Percentiles rank a stretch among this genome's conserved stretches.
Evolutionary conservation across 1,140 invertebrate genomes (phyloP).

Genomic region (Drosophila nigrodunni): DNA sequence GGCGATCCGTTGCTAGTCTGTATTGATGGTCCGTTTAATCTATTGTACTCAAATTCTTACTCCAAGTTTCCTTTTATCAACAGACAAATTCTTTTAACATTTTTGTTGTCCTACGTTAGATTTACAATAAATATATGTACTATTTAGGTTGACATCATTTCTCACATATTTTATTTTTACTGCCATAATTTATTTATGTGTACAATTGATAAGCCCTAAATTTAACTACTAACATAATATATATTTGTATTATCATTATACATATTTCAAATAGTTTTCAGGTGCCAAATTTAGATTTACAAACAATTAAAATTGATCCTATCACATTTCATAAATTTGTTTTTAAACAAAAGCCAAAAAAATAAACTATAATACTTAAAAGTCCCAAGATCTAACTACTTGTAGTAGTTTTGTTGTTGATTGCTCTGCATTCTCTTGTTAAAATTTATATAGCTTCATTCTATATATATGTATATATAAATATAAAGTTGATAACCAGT

Average conservation of each 20-base stretch:
- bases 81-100: slow-evolving; percentile 52
- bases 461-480: not conserved
- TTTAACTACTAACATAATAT: not conserved
- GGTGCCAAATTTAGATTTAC: not conserved
- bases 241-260: not conserved
- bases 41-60: not conserved
- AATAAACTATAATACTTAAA: slow-evolving; percentile 41
- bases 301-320: not conserved
- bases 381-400: slow-evolving; percentile 36
- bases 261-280: not conserved
- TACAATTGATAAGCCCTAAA: not conserved
- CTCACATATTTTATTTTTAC: not conserved
- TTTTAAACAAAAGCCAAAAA: not conserved
- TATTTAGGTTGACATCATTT: too few species aligned
- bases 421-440: not conserved
- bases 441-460: not conserved
- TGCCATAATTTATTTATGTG: not conserved
- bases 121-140: not conserved
- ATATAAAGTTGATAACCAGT: slow-evolving; percentile 1
- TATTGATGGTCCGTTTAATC: slow-evolving; percentile 70
- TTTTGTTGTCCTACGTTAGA: slow-evolving; percentile 43
- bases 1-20: slow-evolving; percentile 88
- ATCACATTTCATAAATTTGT: not conserved
- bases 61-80: not conserved
- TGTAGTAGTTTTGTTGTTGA: not conserved